Evolutionary conservation across 2,113 vertebrate species (phyloP), one percentile per base, ranked within the genome.

Genomic region (Erythrolamprus reginae): DNA sequence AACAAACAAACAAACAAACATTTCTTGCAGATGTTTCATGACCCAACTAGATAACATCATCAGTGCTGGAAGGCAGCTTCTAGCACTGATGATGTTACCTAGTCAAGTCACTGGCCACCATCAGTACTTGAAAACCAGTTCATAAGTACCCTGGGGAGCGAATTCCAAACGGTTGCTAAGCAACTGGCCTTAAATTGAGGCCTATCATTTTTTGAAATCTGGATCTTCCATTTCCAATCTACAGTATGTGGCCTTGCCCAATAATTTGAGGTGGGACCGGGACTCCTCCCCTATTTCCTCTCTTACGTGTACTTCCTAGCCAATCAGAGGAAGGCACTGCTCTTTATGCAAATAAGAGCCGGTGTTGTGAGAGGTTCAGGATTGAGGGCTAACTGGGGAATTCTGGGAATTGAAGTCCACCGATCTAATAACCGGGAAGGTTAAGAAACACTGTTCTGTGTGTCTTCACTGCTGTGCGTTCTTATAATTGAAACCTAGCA

Each of bases 291-390:
- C 26, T 13, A 24, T 0, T 50, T 50, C 83, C 26, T 84, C 1
- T 6, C 3, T 47, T 42, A 13, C 26, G 9, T 26, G 3, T 28
- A 10, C 13, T 33, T 38, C 33, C 70, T 13, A 28, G 17, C 21
- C 70, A 70, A 50, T 51, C 28, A 38, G 17, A 50, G 58, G 45
- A 51, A 88, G 5, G 2, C 87, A 2, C 1, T 53, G 3, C 0
- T 0, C 0, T 21, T 4, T 3, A n/a, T 19, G 4, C 48, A 53
- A 45, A 5, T 10, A 50, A 0, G 9, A 33, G 5, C 38, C 6
- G 2, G 6, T 2, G 8, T 4, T 10, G 87, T 38, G 1, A 88
- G 17, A 42, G 4, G 51, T 86, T 90, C 51, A 56, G 17, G 53
- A 52, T 53, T 51, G 23, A 70, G 2, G 13, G n/a, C n/a, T 33